These are phyloP conservation scores for Brachynemurus nebulosus DNA, from an alignment of 2,888 invertebrate genomes.

Conservation along the genomic window DNA sequence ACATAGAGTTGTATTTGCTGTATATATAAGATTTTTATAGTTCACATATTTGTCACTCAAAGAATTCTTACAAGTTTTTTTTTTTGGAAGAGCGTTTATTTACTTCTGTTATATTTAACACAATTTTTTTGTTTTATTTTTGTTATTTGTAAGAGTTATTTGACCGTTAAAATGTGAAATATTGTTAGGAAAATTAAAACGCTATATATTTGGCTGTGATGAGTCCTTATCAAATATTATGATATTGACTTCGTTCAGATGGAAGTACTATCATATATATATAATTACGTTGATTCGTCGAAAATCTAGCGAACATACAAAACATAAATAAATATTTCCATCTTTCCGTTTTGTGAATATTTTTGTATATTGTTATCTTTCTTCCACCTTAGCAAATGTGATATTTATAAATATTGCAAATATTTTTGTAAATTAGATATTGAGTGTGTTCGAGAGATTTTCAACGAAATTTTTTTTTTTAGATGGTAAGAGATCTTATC, in stretches of 20 bases:
- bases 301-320: constrained; percentile 4
- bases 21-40: not conserved
- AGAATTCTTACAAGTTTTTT: too few species aligned
- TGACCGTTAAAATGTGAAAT: not conserved
- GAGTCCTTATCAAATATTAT: constrained; percentile 38
- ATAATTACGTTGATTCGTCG: constrained; percentile 4
- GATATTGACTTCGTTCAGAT: constrained; percentile 43
- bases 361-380: too few species aligned
- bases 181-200: constrained; percentile 12
- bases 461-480: not conserved
- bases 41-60: not conserved
- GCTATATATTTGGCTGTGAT: constrained; percentile 32
- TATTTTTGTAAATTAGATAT: not conserved
- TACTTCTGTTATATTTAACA: not conserved
- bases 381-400: too few species aligned
- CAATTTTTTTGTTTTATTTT: not conserved
- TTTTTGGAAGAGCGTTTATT: too few species aligned
- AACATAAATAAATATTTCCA: not conserved
- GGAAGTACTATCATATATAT: constrained; percentile 41
- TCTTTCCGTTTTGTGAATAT: too few species aligned
- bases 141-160: not conserved
- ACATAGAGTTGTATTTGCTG: constrained; percentile 1
- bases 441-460: not conserved
- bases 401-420: not conserved
- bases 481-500: constrained; percentile 34